phyloP scores from a whole-genome alignment of 2,113 vertebrate genomes.

The Athene noctua region DNA sequence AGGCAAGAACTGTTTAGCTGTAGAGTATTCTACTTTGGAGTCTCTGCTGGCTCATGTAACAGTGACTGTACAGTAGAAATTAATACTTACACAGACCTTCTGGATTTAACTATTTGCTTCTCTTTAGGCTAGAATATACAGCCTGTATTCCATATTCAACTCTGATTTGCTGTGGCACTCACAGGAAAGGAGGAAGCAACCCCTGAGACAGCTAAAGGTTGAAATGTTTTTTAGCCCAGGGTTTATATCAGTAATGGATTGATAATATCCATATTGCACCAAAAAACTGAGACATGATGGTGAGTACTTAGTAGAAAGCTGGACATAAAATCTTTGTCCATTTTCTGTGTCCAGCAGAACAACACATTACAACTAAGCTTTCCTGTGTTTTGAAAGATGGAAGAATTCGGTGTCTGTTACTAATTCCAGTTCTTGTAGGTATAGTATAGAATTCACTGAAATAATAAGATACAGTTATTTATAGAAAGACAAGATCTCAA shows the following conservation, averaged over 20 bases:
- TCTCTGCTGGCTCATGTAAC: neutral
- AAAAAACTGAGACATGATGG: neutral
- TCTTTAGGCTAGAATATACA: neutral
- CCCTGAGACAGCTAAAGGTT: neutral
- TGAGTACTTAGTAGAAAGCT: neutral
- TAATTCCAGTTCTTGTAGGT: neutral
- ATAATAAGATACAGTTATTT: neutral
- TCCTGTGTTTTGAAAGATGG: neutral
- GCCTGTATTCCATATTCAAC: neutral
- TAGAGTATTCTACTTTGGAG: neutral
- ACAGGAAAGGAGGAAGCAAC: neutral
- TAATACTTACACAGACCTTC: too few relatives aligned
- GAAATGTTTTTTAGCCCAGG: neutral
- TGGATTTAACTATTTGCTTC: neutral
- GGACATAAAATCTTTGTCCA: rapidly evolving
- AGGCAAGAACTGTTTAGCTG: neutral
- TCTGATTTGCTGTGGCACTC: neutral
- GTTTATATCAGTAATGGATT: neutral
- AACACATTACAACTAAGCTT: neutral
- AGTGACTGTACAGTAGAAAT: neutral
- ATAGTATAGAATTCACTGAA: neutral
- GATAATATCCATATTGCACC: neutral
- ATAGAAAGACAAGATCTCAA: neutral
- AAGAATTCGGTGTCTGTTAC: neutral
- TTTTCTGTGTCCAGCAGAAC: neutral